Conservation (phyloP, 2,888 invertebrate species). For the Steinernema scapterisci region DNA sequence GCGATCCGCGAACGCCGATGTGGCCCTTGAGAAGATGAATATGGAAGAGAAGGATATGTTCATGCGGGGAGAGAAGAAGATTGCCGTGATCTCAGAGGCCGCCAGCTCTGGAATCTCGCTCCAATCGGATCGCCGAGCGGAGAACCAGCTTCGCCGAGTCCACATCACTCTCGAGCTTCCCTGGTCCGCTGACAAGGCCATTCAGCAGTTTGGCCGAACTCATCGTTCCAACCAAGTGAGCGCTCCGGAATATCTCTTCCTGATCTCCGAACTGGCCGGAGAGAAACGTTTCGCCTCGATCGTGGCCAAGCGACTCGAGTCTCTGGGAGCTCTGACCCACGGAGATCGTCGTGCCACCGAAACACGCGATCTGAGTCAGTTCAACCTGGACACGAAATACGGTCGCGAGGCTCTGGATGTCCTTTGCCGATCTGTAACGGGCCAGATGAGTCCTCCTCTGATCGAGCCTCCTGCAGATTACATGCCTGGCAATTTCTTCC, state of each 20-base stretch:
- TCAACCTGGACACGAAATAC: conserved; percentile 93
- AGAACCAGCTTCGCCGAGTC: conserved; percentile 91
- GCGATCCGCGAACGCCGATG: conserved; percentile 81
- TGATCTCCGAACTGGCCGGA: conserved; percentile 97
- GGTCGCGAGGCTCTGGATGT: conserved; percentile 92
- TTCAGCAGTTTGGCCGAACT: conserved; percentile 97
- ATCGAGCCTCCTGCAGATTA: conserved; percentile 38
- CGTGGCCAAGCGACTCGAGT: conserved; percentile 93
- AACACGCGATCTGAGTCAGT: conserved; percentile 91
- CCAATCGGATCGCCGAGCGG: conserved; percentile 84
- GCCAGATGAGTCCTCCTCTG: conserved; percentile 71
- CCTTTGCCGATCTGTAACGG: conserved; percentile 91
- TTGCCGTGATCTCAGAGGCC: conserved; percentile 98
- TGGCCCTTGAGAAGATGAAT: conserved; percentile 94
- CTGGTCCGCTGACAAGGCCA: conserved; percentile 98
- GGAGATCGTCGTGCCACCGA: conserved; percentile 97
- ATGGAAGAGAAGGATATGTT: conserved; percentile 83
- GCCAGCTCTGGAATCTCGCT: conserved; percentile 96
- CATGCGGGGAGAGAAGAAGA: conserved; percentile 79
- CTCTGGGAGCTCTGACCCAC: conserved; percentile 91
- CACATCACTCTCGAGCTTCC: conserved; percentile 97
- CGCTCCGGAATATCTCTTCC: conserved; percentile 97
- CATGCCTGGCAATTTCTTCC: conserved; percentile 41
- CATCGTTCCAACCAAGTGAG: conserved; percentile 97
- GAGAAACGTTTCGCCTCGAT: conserved; percentile 95